Evolutionary conservation across 2,797 vertebrate species (phyloP), one percentile per base, ranked within the genome.

Genomic region (Presbytis comata): DNA sequence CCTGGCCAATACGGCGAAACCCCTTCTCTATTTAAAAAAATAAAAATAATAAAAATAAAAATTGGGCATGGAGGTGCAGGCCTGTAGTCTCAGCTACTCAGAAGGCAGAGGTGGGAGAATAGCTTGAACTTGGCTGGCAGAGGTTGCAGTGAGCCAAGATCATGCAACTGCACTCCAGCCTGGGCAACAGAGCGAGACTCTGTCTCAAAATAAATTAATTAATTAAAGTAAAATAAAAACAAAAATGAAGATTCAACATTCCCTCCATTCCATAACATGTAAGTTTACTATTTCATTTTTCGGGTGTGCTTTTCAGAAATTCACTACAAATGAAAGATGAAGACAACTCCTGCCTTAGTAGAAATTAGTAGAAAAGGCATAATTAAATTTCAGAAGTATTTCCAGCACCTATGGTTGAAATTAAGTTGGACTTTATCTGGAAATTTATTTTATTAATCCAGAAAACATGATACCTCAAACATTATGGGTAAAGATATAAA

Each of bases 261-360:
- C 36, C 22, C 2, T 55, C 48, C 4, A 80, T 10, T 19, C n/a
- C 41, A 24, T 53, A 53, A 84, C 46, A 41, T 2, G 3, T 14
- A 91, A 78, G 44, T 57, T 82, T 67, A 88, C 41, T 79, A 50
- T n/a, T 55, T 36, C n/a, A 70, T 53, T 82, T 83, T 95, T 94
- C 1, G n/a, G 48, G 44, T 89, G 8, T 9, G 10, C n/a, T 93
- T 93, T 96, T 92, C 83, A 96, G 84, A 96, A 96, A 87, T 5
- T 94, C 50, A 19, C 44, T 72, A 44, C n/a, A 81, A 84, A 88
- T 8, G 5, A 79, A 97, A 94, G 80, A 84, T 33, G 13, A 95
- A 19, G 53, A 46, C 48, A 86, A 79, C n/a, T 36, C 84, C 39
- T 72, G 70, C 61, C 67, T 81, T 75, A 59, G 8, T 7, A 72